Evolutionary conservation across 2,113 vertebrate species (phyloP).

Genomic region (Burhinus oedicnemus): DNA sequence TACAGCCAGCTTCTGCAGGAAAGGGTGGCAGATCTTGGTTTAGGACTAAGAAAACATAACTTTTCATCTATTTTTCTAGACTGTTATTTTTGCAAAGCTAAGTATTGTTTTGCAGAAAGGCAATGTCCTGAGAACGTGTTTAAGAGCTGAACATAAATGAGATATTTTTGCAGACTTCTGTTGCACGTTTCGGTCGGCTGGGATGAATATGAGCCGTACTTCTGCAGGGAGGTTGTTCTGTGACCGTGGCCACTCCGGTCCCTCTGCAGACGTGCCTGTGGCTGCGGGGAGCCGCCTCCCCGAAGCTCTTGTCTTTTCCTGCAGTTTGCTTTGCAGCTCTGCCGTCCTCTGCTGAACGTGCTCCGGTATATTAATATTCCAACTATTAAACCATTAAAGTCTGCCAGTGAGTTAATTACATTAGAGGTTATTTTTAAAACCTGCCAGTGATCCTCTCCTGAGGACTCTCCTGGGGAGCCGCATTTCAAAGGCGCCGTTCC

Average conservation of each 20-base stretch:
- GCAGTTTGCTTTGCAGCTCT: neutral
- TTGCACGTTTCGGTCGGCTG: rapidly evolving
- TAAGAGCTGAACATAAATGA: neutral
- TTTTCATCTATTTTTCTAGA: neutral
- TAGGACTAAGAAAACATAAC: neutral
- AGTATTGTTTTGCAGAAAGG: neutral
- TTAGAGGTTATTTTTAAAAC: neutral
- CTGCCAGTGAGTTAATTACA: neutral
- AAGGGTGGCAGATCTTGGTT: neutral
- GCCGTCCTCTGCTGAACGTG: neutral
- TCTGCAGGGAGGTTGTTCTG: neutral
- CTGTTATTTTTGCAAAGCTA: neutral
- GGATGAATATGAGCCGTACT: neutral
- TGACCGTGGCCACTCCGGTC: rapidly evolving
- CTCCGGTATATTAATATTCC: neutral
- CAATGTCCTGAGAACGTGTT: rapidly evolving
- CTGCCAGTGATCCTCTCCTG: neutral
- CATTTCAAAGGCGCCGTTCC: neutral
- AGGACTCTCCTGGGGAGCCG: neutral
- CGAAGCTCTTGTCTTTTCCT: neutral
- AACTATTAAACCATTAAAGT: neutral
- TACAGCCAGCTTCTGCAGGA: neutral
- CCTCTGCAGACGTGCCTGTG: rapidly evolving
- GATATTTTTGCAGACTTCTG: neutral
- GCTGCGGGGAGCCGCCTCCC: neutral